Evolutionary conservation across 2,797 vertebrate genomes (phyloP).

Genomic region (Sebastes itinus): DNA sequence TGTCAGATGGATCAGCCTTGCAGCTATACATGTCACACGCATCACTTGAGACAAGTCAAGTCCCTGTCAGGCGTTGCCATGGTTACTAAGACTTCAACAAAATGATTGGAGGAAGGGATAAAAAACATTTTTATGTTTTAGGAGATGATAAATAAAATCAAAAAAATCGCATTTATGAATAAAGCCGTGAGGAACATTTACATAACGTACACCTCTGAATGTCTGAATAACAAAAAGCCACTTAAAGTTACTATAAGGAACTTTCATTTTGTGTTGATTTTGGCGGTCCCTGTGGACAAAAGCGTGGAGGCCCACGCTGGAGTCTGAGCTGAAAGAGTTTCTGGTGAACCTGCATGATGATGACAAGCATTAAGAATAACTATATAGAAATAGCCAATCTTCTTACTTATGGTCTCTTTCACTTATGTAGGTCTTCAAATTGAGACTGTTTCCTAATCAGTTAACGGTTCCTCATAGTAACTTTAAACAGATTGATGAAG

Average conservation of each 20-base stretch:
- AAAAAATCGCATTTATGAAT: background rate
- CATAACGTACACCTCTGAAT: background rate
- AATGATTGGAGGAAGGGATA: background rate
- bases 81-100: background rate
- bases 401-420: too few species aligned
- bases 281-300: too few species aligned
- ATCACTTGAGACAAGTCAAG: constrained; percentile 11
- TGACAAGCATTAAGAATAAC: too few species aligned
- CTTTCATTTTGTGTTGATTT: too few species aligned
- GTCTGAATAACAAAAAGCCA: background rate
- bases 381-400: too few species aligned
- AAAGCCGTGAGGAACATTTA: background rate
- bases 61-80: constrained; percentile 4
- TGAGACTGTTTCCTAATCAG: too few species aligned
- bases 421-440: too few species aligned
- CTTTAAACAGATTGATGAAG: background rate
- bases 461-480: background rate
- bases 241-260: too few species aligned
- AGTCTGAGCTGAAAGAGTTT: too few species aligned
- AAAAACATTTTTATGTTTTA: background rate
- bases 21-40: background rate
- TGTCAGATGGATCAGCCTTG: background rate
- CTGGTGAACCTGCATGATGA: too few species aligned
- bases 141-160: background rate
- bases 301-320: too few species aligned